Percentiles rank a stretch among this genome's conserved stretches.
These are phyloP conservation scores for Ochotona princeps DNA, from an alignment of 2,113 vertebrate genomes.

Conservation along the genomic window DNA sequence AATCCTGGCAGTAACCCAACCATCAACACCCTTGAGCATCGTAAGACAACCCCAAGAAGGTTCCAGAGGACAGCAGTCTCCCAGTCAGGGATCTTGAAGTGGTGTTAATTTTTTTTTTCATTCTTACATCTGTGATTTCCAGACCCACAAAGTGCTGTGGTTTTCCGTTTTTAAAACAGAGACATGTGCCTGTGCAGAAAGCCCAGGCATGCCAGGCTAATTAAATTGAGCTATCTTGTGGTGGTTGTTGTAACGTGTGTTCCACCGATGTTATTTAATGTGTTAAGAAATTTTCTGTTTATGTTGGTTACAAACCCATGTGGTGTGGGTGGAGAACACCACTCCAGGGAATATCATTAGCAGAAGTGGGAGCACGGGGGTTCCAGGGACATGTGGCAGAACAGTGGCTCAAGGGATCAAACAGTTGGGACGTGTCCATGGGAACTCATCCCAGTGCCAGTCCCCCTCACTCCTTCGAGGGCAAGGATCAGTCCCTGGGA, in stretches of 20 bases:
- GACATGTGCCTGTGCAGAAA: conserved; percentile 45
- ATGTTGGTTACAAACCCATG: conserved; percentile 73
- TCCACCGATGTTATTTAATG: conserved; percentile 62
- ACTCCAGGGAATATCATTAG: conserved; percentile 69
- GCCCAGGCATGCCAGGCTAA: conserved; percentile 61
- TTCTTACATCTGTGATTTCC: conserved; percentile 62
- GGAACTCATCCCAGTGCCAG: background rate
- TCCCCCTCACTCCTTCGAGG: background rate
- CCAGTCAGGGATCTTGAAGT: background rate
- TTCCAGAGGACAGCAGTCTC: background rate
- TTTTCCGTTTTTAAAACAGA: conserved; percentile 70
- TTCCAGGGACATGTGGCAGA: conserved; percentile 56
- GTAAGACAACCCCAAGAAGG: conserved; percentile 13
- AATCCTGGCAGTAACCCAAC: background rate
- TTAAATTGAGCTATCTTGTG: conserved; percentile 72
- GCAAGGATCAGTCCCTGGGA: background rate
- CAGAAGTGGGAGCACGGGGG: conserved; percentile 36
- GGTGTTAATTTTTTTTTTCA: background rate
- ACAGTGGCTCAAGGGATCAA: conserved; percentile 57
- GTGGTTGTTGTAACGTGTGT: conserved; percentile 68
- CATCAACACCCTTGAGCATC: conserved; percentile 9
- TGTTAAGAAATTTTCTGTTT: conserved; percentile 76
- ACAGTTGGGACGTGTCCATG: conserved; percentile 17
- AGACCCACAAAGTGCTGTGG: conserved; percentile 67
- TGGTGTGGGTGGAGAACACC: conserved; percentile 73